Evolutionary conservation across 2,888 invertebrate species (phyloP), one percentile per base, ranked within the genome.

Genomic region (Netelia melanura): DNA sequence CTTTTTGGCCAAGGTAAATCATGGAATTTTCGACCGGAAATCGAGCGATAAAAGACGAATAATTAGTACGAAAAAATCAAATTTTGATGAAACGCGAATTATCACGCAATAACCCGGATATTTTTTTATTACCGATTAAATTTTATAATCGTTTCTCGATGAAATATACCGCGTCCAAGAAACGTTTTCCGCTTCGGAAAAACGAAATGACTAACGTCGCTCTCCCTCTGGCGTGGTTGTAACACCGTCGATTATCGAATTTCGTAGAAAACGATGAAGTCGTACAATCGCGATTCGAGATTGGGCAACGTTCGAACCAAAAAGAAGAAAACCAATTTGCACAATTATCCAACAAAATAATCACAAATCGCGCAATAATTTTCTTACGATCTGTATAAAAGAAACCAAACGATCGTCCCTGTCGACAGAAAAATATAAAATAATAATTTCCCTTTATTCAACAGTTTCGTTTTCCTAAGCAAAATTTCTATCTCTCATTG

Each of bases 241-340:
- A 54, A 54, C 9, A 68, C n/a, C 30, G 70, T 30, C 6, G 25
- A 70, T 70, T 54, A 70, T 70, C 9, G 21, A 70, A 70, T 70
- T 70, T 38, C 70, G n/a, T 30, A 70, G 70, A 70, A 70, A 30
- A 70, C 54, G 54, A 70, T 48, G 54, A 62, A 10, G 30, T 14
- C 30, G 21, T 21, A 56, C 2, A 61, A 61, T 61, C 10, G 25
- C 58, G 23, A 61, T 21, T 10, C 9, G 23, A 3, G 10, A 61
- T 61, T 48, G 56, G 56, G 56, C 56, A 56, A 48, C 48, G 14
- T 48, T 48, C 48, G 10, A 48, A 48, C 11, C 0, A 10, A 48
- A 14, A 30, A 30, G 6, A 30, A 30, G 30, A 30, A 5, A 48
- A 48, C 14, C 14, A 48, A 14, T 6, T 14, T 2, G 14, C 6